A percentile compares a stretch with the other conserved stretches of the same genome.
These are phyloP conservation scores for Nezara viridula DNA, from an alignment of 2,888 invertebrate genomes.

Conservation along the genomic window DNA sequence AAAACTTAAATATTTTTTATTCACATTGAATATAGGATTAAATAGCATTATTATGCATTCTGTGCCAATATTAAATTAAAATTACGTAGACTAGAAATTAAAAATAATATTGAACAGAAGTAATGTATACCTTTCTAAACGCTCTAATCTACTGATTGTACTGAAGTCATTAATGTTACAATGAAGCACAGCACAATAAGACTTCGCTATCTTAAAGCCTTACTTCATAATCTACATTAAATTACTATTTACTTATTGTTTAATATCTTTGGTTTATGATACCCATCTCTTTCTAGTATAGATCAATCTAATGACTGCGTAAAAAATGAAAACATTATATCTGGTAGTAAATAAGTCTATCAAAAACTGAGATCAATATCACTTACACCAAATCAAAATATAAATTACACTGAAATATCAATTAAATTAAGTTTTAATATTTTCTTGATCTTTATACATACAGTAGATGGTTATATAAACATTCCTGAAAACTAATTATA, in stretches of 20 bases:
- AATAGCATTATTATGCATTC: conserved; percentile 13
- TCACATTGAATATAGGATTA: conserved; percentile 31
- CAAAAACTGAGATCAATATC: not conserved
- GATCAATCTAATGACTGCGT: not conserved
- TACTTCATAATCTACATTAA: not conserved
- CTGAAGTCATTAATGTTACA: not conserved
- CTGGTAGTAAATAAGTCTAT: not conserved
- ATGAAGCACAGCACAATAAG: not conserved
- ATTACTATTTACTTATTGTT: not conserved
- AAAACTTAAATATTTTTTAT: conserved; percentile 24
- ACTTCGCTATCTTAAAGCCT: conserved; percentile 34
- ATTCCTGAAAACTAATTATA: not conserved
- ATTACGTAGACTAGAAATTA: conserved; percentile 29
- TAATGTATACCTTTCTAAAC: not conserved
- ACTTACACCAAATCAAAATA: not conserved
- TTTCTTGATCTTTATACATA: not conserved
- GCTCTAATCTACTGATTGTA: not conserved
- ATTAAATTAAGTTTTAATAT: not conserved
- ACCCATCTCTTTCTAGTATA: not conserved
- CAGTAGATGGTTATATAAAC: conserved; percentile 15
- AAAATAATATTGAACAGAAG: conserved; percentile 19
- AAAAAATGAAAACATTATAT: not conserved
- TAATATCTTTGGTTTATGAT: not conserved
- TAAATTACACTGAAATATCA: not conserved
- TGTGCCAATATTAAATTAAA: conserved; percentile 9